Evolutionary conservation across 2,113 vertebrate species (phyloP), one percentile per base, ranked within the genome.

Genomic region (Rhea americana): DNA sequence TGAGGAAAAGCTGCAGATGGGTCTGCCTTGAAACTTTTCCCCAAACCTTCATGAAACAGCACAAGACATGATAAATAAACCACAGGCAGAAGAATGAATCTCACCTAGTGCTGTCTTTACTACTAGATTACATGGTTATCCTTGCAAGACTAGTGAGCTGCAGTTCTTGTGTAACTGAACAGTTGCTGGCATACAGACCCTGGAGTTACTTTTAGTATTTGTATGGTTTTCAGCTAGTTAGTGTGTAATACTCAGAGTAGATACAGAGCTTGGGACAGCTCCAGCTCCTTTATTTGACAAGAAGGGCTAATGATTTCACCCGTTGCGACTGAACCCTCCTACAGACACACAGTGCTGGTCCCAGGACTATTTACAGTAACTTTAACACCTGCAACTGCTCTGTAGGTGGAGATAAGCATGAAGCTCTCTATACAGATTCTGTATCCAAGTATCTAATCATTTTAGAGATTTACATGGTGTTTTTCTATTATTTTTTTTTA

Each of bases 281-380:
- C 73, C 82, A 88, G 70, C 90, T 94, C 91, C 74, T 78, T 66
- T 88, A 94, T 73, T 78, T 84, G 88, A 55, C 70, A 76, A 91
- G 87, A 78, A 81, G 89, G 48, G 80, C 80, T 87, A 94, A 90
- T 73, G 78, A 83, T 81, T 93, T 91, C 90, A 82, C 58, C 5
- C 67, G 76, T 5, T n/a, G 66, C 1, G 4, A 59, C 39, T 71
- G 37, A 84, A 48, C 30, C 93, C 77, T 91, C 83, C 91, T 87
- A 94, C 77, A 14, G 73, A 86, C 26, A 45, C 65, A 21, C 12
- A 83, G 43, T 22, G 11, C 59, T 15, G 47, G 62, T 85, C 71
- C 19, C 45, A 82, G 74, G 45, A 61, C 93, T 91, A 89, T 82
- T 93, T 71, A 91, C 88, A 87, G 80, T 70, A 87, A 73, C 62